Evolutionary conservation across 2,888 invertebrate species (phyloP), one percentile per base, ranked within the genome.

Genomic region (Podabrus alpinus): DNA sequence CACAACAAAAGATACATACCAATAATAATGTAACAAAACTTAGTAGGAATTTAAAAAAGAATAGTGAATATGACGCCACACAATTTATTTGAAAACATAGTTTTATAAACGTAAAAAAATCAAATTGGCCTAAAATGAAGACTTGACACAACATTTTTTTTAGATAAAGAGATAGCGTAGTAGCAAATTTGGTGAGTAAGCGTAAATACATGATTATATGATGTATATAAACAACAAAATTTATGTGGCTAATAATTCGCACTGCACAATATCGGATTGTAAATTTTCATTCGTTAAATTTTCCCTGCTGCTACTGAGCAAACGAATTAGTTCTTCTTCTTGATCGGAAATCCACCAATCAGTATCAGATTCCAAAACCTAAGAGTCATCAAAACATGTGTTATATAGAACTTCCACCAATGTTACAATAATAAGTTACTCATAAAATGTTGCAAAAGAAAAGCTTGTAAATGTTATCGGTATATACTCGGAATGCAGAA

Each of bases 271-370:
- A 83, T 88, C 88, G 79, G 87, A 84, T 82, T 86, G 86, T 78
- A 86, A 84, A 79, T 80, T 83, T 74, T 86, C 87, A 69, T 84
- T 81, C 79, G 91, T 91, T 79, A 92, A 90, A 79, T 91, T 91
- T 83, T 92, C 91, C 80, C 91, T 90, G 81, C 91, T 91, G 86
- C 91, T 92, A 88, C 93, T 93, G 81, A 94, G 89, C 82, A 94
- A 91, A 82, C 92, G 92, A 82, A 94, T 88, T 68, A 94, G 89
- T 87, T 94, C 94, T 80, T 94, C 94, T 84, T 94, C 94, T 87
- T 94, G 93, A 85, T 94, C 94, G 16, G 94, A 94, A 85, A 92
- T 92, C 89, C 93, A 92, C 89, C 93, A 90, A 85, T 94, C 94
- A 66, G 92, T 92, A 86, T 93, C 93, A 25, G 93, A 93, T 86